Conservation (phyloP, 2,113 vertebrate species). For the Isurus oxyrinchus region DNA sequence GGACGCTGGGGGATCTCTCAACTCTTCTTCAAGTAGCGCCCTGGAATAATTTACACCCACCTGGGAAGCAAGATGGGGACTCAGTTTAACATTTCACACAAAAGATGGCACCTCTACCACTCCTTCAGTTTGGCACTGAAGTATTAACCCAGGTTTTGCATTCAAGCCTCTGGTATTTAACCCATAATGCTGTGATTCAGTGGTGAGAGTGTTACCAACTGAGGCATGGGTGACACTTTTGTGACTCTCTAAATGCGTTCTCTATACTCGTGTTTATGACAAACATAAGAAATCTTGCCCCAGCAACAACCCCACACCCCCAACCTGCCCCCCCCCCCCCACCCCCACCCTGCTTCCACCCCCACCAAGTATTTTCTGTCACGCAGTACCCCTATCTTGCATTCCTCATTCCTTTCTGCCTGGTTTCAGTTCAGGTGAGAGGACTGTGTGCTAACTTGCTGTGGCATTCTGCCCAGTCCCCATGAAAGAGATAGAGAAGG, state of each 20-base stretch:
- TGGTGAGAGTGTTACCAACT: too few species aligned
- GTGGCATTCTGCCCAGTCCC: not conserved
- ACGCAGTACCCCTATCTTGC: not conserved
- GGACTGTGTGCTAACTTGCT: not conserved
- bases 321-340: not conserved
- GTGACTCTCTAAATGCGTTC: not conserved
- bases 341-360: not conserved
- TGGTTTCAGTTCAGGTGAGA: not conserved
- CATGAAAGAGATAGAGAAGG: not conserved
- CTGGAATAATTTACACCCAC: not conserved
- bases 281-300: not conserved
- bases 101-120: not conserved
- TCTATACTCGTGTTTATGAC: not conserved
- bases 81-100: not conserved
- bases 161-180: not conserved
- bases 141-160: not conserved
- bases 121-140: not conserved
- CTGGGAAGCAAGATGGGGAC: not conserved
- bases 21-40: not conserved
- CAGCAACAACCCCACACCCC: not conserved
- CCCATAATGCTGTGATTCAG: not conserved
- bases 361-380: not conserved
- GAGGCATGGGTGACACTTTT: not conserved
- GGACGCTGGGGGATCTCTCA: not conserved
- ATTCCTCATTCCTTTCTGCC: conserved; percentile 4